phyloP scores from a whole-genome alignment of 2,888 invertebrate genomes.

The Tupiocoris notatus region DNA sequence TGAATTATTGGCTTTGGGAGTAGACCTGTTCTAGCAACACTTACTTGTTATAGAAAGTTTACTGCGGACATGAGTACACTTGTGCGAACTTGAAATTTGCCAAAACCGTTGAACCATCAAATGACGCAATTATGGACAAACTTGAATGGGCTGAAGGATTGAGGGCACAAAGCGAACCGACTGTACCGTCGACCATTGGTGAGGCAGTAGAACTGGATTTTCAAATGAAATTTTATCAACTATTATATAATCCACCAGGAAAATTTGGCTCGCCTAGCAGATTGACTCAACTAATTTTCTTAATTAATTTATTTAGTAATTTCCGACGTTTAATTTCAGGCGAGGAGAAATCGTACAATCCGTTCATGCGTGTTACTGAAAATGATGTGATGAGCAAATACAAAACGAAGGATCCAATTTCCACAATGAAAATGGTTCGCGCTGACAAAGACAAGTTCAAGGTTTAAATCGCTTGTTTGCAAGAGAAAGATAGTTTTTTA shows the following conservation, averaged over 20 bases:
- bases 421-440: constrained; percentile 76
- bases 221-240: too few species aligned
- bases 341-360: constrained; percentile 85
- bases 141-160: constrained; percentile 70
- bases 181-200: constrained; percentile 89
- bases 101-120: constrained; percentile 79
- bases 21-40: background rate
- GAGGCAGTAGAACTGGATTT: too few species aligned
- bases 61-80: constrained; percentile 97
- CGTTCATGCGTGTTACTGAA: constrained; percentile 86
- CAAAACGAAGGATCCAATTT: constrained; percentile 62
- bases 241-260: too few species aligned
- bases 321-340: constrained; percentile 52
- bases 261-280: too few species aligned
- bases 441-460: constrained; percentile 80
- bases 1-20: too few species aligned
- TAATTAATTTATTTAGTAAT: background rate
- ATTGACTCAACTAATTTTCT: too few species aligned
- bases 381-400: constrained; percentile 67
- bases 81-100: constrained; percentile 87
- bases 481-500: background rate
- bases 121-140: constrained; percentile 66
- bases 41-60: constrained; percentile 66
- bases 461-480: constrained; percentile 42
- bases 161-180: constrained; percentile 67